phyloP scores from a whole-genome alignment of 2,113 vertebrate species.

The Apteryx mantelli region DNA sequence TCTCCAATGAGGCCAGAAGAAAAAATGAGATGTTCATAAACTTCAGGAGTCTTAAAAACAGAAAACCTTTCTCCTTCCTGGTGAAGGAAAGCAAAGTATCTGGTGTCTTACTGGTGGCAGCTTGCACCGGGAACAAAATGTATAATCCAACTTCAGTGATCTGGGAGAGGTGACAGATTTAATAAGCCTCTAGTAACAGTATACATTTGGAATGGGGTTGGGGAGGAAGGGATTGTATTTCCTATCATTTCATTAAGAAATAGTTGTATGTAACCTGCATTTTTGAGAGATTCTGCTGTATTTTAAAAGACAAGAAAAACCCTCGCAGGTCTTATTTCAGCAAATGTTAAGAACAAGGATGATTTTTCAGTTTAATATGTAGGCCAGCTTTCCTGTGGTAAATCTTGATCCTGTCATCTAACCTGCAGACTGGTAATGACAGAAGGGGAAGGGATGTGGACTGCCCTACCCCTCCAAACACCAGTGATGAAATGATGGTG shows the following conservation, averaged over 20 bases:
- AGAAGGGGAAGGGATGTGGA: neutral
- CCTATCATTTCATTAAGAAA: neutral
- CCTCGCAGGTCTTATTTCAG: neutral
- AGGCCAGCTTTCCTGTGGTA: neutral
- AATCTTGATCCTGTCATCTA: neutral
- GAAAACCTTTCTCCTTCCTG: neutral
- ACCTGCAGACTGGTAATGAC: neutral
- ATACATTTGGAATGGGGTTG: neutral
- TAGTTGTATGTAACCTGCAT: neutral
- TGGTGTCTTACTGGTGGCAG: neutral
- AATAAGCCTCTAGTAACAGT: neutral
- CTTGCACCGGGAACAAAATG: neutral
- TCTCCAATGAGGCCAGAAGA: neutral
- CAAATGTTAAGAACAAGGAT: neutral
- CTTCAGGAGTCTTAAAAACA: neutral
- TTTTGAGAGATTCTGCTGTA: neutral
- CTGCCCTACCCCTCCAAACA: neutral
- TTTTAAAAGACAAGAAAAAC: neutral
- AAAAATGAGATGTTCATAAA: neutral
- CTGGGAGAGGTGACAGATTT: neutral
- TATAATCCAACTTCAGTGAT: neutral
- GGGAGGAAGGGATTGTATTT: neutral
- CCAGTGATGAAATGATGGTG: neutral
- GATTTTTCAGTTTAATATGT: neutral
- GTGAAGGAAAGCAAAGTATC: neutral